A percentile compares a stretch with the other conserved stretches of the same genome.
These are phyloP conservation scores for Gnathonemus longibarbis DNA, from an alignment of 2,113 vertebrate species.

Conservation along the genomic window DNA sequence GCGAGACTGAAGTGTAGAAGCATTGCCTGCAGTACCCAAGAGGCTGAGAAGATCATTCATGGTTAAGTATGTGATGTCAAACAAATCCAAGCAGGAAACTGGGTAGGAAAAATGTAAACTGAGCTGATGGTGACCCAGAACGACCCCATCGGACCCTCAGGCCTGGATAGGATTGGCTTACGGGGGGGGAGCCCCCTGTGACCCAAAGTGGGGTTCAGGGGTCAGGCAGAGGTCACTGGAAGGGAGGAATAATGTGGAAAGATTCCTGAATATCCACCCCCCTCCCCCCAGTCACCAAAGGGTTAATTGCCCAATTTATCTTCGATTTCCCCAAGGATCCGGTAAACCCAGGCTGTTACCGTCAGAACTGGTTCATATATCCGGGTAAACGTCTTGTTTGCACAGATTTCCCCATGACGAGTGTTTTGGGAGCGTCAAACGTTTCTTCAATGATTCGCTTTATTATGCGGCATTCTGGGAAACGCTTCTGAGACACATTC, in stretches of 20 bases:
- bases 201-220: neutral
- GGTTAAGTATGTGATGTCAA: neutral
- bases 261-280: neutral
- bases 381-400: neutral
- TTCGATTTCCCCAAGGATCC: neutral
- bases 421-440: neutral
- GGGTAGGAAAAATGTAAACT: constrained; percentile 7
- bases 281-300: neutral
- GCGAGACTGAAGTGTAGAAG: neutral
- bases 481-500: neutral
- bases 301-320: constrained; percentile 9
- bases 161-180: neutral
- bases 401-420: neutral
- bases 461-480: neutral
- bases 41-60: neutral
- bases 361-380: neutral
- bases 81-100: neutral
- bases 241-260: constrained; percentile 11
- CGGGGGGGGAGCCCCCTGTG: neutral
- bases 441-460: neutral
- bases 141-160: neutral
- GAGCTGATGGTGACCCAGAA: neutral
- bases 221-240: neutral
- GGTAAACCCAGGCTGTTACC: neutral
- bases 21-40: neutral